phyloP scores from a whole-genome alignment of 2,797 vertebrate genomes.

The Decapterus maruadsi region DNA sequence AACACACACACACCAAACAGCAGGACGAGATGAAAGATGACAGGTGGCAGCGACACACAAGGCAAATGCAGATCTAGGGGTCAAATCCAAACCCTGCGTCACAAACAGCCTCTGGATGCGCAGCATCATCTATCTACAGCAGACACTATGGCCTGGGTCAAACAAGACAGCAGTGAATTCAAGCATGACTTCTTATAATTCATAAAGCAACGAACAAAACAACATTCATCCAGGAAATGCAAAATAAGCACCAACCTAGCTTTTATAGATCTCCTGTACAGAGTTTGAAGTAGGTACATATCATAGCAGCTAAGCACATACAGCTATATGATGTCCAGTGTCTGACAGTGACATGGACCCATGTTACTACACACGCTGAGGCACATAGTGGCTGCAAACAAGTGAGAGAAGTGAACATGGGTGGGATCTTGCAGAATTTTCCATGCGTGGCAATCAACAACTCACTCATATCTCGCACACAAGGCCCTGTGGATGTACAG shows the following conservation, averaged over 20 bases:
- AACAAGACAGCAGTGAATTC: conserved; percentile 32
- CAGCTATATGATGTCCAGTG: conserved; percentile 12
- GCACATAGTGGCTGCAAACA: conserved; percentile 32
- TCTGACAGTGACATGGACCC: conserved; percentile 26
- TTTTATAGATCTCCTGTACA: not conserved
- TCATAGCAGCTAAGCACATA: not conserved
- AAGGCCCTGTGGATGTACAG: conserved; percentile 26
- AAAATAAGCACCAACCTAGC: not conserved
- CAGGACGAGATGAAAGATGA: conserved; percentile 80
- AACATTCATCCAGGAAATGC: not conserved
- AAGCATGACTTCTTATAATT: conserved; percentile 25
- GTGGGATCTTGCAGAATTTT: conserved; percentile 30
- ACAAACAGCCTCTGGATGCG: conserved; percentile 57
- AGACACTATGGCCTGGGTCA: conserved; percentile 35
- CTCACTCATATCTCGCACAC: conserved; percentile 24
- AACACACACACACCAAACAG: conserved; percentile 30
- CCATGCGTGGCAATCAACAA: conserved; percentile 43
- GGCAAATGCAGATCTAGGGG: conserved; percentile 78
- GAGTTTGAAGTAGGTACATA: not conserved
- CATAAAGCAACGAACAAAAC: conserved; percentile 4
- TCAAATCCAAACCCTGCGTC: conserved; percentile 75
- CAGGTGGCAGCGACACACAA: conserved; percentile 82
- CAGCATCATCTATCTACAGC: conserved; percentile 36
- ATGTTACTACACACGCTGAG: conserved; percentile 23
- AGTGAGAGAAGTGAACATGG: conserved; percentile 31